Evolutionary conservation across 2,888 invertebrate species (phyloP), one percentile per base, ranked within the genome.

Genomic region (Andrena minutula): DNA sequence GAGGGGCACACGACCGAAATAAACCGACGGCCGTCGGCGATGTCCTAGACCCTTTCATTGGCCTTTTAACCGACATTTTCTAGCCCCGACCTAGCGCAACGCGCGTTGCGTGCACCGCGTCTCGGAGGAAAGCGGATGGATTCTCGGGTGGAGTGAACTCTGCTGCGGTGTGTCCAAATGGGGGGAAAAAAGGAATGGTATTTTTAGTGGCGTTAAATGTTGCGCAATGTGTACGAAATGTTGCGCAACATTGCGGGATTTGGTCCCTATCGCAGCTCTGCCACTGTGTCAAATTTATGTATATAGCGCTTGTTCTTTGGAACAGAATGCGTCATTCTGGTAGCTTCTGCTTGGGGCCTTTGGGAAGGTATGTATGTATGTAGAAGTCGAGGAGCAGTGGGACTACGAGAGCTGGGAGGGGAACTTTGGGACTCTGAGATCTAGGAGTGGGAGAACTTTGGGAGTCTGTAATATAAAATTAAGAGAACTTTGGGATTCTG

Each of bases 31-130:
- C 12, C 63, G 32, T 23, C 41, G 71, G 51, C 7, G 53, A 23
- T 80, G 80, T 80, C 80, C 82, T 82, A 82, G 82, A 82, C 82
- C 80, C 82, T 82, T 82, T 72, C 75, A 75, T 63, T 71, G 82
- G 79, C 79, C 75, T 75, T 69, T 66, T 79, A 82, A 72, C 82
- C 82, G 80, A 80, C 71, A 82, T 82, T 80, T 68, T 72, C 63
- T 75, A 64, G 35, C 58, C 71, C 49, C 80, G 80, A 82, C 82
- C 82, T 80, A 75, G 60, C 72, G 75, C 65, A 82, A 80, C 75
- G 28, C 30, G 51, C 32, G 70, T 82, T 79, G 47, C 66, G 65
- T 68, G 23, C 53, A 64, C 51, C 28, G 23, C 32, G 23, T 60
- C n/a, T 16, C 49, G 23, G 10, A 3, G 8, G 16, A 68, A 32